Conservation (phyloP, 2,113 vertebrate genomes). For the Chaenogobius annularis region DNA sequence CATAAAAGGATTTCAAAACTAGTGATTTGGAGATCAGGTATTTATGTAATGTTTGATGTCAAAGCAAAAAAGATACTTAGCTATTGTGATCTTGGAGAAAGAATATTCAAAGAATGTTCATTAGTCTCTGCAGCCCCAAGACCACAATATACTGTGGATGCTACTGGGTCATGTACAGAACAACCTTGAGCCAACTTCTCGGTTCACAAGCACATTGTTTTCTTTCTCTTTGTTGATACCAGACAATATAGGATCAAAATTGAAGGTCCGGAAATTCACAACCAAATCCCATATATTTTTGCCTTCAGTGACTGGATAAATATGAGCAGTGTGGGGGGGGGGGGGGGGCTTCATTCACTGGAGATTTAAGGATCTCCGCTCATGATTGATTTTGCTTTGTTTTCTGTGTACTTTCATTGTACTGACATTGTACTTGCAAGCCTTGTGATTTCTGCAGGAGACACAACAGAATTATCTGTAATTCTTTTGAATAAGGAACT, state of each 20-base stretch:
- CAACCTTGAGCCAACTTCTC: slow-evolving; percentile 27
- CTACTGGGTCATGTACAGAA: slow-evolving; percentile 23
- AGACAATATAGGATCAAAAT: slow-evolving; percentile 21
- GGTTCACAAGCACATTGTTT: slow-evolving; percentile 63
- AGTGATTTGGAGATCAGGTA: slow-evolving; percentile 53
- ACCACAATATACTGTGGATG: slow-evolving; percentile 20
- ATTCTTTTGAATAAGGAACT: slow-evolving; percentile 58
- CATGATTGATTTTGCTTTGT: slow-evolving; percentile 45
- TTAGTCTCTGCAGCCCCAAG: slow-evolving; percentile 26
- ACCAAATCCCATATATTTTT: slow-evolving; percentile 35
- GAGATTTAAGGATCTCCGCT: slow-evolving; percentile 48
- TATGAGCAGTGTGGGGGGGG: slow-evolving; percentile 13
- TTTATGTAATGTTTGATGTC: slow-evolving; percentile 47
- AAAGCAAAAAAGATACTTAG: slow-evolving; percentile 23
- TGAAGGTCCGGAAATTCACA: slow-evolving; percentile 28
- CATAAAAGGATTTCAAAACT: slow-evolving; percentile 61
- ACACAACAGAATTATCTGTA: slow-evolving; percentile 55
- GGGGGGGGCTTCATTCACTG: slow-evolving; percentile 25
- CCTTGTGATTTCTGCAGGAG: slow-evolving; percentile 67
- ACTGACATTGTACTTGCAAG: slow-evolving; percentile 71
- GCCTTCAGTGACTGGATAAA: slow-evolving; percentile 31
- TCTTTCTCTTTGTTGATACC: slow-evolving; percentile 22
- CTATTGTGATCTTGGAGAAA: slow-evolving; percentile 34
- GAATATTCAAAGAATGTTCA: not conserved
- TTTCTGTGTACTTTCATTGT: slow-evolving; percentile 59